These are phyloP conservation scores for Puffinus mauretanicus DNA, from an alignment of 2,113 vertebrate genomes.

Conservation along the genomic window DNA sequence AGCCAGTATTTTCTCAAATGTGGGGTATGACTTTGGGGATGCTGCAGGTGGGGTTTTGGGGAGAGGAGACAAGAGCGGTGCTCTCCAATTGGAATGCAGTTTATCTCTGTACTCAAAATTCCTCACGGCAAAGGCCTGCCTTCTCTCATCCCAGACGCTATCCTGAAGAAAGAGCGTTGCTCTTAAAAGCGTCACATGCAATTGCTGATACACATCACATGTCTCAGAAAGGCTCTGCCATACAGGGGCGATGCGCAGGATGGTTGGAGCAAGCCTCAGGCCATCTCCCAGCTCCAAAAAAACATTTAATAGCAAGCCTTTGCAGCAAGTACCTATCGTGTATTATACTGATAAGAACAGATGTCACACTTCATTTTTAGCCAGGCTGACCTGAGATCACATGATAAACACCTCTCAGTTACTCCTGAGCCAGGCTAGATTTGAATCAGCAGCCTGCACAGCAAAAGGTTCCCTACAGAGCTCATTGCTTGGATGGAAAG, in stretches of 20 bases:
- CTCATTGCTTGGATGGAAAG: neutral
- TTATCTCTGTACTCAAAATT: accelerated
- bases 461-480: neutral
- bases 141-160: neutral
- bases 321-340: neutral
- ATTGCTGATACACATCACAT: neutral
- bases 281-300: neutral
- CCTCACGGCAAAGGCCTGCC: neutral
- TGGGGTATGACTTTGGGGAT: neutral
- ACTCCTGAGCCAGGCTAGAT: neutral
- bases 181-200: neutral
- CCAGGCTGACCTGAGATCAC: neutral
- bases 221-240: neutral
- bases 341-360: neutral
- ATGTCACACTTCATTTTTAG: neutral
- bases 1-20: neutral
- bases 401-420: neutral
- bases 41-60: neutral
- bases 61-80: neutral
- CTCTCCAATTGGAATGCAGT: neutral
- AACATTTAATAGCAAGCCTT: neutral
- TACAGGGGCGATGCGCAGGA: accelerated
- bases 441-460: neutral
- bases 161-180: neutral
- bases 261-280: neutral